A percentile compares a stretch with the other conserved stretches of the same genome.
phyloP scores from a whole-genome alignment of 2,113 vertebrate species.

The Perognathus longimembris region DNA sequence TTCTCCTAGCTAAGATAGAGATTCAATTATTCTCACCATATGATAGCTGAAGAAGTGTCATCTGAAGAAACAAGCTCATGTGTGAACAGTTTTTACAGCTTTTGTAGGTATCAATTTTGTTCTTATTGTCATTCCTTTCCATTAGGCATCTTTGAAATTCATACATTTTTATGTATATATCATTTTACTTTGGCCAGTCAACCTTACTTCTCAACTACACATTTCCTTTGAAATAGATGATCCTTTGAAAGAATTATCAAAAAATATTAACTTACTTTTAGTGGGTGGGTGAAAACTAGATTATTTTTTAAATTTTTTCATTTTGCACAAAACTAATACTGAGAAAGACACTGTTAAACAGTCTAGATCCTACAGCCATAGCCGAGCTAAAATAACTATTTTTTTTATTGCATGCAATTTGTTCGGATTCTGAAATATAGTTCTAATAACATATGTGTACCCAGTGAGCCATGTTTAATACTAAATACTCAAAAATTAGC shows the following conservation, averaged over 20 bases:
- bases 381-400: background rate
- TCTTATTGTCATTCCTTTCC: no score
- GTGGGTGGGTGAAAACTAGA: background rate
- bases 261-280: background rate
- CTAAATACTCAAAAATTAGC: constrained; percentile 43
- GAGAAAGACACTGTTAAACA: background rate
- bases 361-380: background rate
- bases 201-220: background rate
- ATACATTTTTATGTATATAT: background rate
- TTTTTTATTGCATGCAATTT: background rate
- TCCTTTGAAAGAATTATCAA: background rate
- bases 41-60: background rate
- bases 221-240: background rate
- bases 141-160: background rate
- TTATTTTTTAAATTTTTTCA: background rate
- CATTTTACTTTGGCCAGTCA: background rate
- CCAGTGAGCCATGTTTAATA: constrained; percentile 31
- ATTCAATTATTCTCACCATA: background rate
- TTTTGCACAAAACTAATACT: background rate
- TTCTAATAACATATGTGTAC: background rate
- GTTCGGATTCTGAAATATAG: background rate
- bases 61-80: rapidly evolving
- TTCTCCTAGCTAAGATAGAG: background rate
- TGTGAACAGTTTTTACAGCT: rapidly evolving
- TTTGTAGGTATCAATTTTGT: no score